phyloP scores from a whole-genome alignment of 1,140 invertebrate genomes.

The Oreohelix idahoensis region DNA sequence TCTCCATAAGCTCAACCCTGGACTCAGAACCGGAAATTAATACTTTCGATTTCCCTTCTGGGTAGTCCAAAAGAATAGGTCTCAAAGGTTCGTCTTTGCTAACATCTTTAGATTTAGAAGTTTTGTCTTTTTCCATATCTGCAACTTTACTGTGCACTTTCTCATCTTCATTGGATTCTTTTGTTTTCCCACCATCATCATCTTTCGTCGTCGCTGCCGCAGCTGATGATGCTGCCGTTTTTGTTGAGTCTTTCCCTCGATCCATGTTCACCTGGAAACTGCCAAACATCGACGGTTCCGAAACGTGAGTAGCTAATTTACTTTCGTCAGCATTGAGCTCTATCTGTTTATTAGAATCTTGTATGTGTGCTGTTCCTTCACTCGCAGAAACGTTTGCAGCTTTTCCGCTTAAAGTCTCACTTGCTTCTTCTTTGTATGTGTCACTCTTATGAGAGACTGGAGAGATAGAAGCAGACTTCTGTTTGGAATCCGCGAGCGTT shows the following conservation, averaged over 20 bases:
- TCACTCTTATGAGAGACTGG: background rate
- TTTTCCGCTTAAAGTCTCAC: too few relatives aligned
- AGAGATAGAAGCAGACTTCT: background rate
- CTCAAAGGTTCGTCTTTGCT: background rate
- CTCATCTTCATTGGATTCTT: background rate
- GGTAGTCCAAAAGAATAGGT: constrained; percentile 9
- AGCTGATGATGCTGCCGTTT: too few relatives aligned
- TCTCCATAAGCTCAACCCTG: constrained; percentile 50
- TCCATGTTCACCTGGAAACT: background rate
- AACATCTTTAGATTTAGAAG: background rate
- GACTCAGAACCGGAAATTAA: constrained; percentile 8
- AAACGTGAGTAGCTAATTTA: background rate
- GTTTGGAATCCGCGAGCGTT: background rate
- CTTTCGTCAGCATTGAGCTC: background rate
- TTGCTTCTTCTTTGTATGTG: background rate
- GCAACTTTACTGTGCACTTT: too few relatives aligned
- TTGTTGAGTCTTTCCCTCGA: background rate
- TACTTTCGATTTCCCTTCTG: constrained; percentile 31
- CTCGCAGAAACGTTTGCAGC: background rate
- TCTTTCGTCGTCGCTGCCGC: background rate
- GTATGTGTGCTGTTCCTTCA: background rate
- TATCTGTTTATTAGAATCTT: background rate
- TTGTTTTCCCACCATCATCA: background rate
- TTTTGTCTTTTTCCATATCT: background rate
- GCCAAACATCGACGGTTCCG: background rate